Evolutionary conservation across 2,797 vertebrate species (phyloP).

Genomic region (Fratercula arctica): DNA sequence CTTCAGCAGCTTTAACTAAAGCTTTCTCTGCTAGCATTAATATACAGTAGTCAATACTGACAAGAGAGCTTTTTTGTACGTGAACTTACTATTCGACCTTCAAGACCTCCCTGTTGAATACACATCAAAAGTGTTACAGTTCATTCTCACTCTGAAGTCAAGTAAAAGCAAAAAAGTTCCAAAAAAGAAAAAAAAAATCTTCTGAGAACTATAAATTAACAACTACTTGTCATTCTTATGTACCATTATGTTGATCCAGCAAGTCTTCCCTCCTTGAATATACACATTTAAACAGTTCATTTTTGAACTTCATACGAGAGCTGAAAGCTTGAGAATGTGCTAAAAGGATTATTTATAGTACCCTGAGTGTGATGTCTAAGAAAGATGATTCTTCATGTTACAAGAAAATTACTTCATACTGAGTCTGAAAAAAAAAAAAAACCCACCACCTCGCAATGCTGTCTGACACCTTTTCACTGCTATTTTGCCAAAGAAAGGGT

Average conservation of each 20-base stretch:
- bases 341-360: not conserved
- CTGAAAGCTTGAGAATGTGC: not conserved
- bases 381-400: constrained; percentile 4
- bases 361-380: not conserved
- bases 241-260: not conserved
- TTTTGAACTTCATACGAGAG: not conserved
- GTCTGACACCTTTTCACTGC: not conserved
- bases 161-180: not conserved
- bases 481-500: not conserved
- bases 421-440: not conserved
- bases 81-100: not conserved
- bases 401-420: constrained; percentile 33
- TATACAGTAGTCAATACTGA: not conserved
- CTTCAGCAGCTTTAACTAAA: not conserved
- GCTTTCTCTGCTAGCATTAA: not conserved
- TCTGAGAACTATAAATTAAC: not conserved
- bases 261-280: not conserved
- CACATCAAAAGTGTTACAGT: not conserved
- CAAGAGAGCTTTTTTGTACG: not conserved
- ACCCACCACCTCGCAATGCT: too few species aligned
- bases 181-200: not conserved
- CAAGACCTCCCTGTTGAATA: not conserved
- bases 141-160: not conserved
- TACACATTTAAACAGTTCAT: not conserved
- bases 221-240: not conserved